Conservation (phyloP, 2,888 invertebrate genomes). For the Aleiodes testaceus region DNA sequence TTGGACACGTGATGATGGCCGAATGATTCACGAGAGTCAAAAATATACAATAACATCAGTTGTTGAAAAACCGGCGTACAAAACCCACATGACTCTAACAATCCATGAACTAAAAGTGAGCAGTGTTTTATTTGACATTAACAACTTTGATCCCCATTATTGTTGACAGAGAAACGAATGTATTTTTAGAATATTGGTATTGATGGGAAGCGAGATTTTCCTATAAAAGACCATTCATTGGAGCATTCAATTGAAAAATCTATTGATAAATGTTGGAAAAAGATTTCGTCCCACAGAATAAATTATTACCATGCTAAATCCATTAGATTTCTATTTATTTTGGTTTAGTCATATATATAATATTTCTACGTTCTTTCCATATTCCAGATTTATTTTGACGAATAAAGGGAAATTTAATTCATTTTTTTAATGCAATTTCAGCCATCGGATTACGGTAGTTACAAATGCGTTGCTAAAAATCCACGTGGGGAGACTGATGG, state of each 20-base stretch:
- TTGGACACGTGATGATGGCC: constrained; percentile 90
- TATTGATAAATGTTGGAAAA: constrained; percentile 3
- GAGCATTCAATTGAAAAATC: not conserved
- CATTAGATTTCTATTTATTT: not conserved
- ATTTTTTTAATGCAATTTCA: constrained; percentile 62
- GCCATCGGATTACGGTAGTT: constrained; percentile 87
- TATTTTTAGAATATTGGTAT: too few species aligned
- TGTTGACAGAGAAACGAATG: not conserved
- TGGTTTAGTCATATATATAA: not conserved
- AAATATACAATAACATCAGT: constrained; percentile 79
- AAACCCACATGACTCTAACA: constrained; percentile 90
- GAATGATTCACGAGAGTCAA: constrained; percentile 89
- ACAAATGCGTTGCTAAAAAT: constrained; percentile 92
- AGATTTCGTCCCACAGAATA: not conserved
- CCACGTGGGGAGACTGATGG: constrained; percentile 93
- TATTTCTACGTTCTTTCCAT: constrained; percentile 9
- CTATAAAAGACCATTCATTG: not conserved
- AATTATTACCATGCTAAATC: not conserved
- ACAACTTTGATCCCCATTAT: not conserved
- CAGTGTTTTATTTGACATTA: not conserved
- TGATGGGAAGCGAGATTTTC: not conserved
- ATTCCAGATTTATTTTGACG: not conserved
- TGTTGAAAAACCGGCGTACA: constrained; percentile 86
- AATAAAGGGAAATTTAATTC: constrained; percentile 2
- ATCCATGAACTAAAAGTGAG: constrained; percentile 80